Conservation (phyloP, 2,797 vertebrate species). For the Silurus lanzhouensis region DNA sequence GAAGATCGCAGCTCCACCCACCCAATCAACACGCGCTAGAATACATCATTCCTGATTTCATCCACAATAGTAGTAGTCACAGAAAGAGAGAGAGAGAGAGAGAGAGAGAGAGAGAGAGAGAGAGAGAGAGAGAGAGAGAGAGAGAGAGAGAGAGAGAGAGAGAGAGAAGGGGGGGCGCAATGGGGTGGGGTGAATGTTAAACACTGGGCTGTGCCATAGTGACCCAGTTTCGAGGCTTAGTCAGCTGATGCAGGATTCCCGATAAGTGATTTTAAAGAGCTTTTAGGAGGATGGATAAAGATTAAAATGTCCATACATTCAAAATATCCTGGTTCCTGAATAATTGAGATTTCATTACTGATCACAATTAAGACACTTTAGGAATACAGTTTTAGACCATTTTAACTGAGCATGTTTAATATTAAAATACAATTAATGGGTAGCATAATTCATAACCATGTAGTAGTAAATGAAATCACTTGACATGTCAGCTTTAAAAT, state of each 20-base stretch:
- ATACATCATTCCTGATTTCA: conserved; percentile 41
- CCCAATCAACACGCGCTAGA: conserved; percentile 7
- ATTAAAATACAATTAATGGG: background rate
- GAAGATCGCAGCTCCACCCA: conserved; percentile 25
- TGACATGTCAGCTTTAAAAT: background rate
- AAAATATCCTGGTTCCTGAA: background rate
- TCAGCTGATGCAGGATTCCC: conserved; percentile 67
- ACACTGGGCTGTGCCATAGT: conserved; percentile 53
- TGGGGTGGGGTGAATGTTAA: conserved; percentile 39
- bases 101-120: background rate
- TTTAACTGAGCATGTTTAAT: background rate
- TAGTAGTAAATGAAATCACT: background rate
- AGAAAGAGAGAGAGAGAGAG: background rate
- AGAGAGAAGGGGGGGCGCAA: background rate
- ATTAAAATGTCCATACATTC: conserved; percentile 43
- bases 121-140: conserved; percentile 12
- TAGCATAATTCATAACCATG: background rate
- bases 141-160: background rate
- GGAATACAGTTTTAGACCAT: background rate
- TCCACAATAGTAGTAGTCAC: conserved; percentile 36
- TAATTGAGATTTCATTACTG: background rate
- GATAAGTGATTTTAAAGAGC: conserved; percentile 50
- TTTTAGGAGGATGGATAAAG: conserved; percentile 39
- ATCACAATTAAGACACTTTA: background rate
- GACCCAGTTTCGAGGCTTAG: conserved; percentile 68